Percentiles rank a stretch among this genome's conserved stretches.
Evolutionary conservation across 2,888 invertebrate genomes (phyloP).

Genomic region (Apomyelois bistriatella): DNA sequence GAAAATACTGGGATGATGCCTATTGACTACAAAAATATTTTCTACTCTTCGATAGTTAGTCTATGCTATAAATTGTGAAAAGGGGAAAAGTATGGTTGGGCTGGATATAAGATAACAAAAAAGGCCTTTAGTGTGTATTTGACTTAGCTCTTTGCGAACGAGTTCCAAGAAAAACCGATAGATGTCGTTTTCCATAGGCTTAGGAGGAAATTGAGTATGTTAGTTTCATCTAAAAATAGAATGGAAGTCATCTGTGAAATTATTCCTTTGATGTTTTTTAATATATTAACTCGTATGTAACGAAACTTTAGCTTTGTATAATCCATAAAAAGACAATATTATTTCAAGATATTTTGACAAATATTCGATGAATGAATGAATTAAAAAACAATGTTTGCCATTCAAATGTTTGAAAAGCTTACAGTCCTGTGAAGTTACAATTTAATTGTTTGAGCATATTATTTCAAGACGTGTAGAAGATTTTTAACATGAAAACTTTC

Average conservation of each 20-base stretch:
- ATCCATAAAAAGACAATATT: too few species aligned
- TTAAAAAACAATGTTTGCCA: not conserved
- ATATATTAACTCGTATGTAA: too few species aligned
- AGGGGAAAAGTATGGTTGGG: conserved; percentile 12
- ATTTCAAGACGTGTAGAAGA: too few species aligned
- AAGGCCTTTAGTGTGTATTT: conserved; percentile 12
- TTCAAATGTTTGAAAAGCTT: not conserved
- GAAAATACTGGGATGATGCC: too few species aligned
- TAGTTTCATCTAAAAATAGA: not conserved
- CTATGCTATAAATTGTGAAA: conserved; percentile 7
- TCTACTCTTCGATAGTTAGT: not conserved
- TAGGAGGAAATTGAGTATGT: not conserved
- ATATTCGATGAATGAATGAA: too few species aligned
- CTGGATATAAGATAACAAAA: conserved; percentile 18
- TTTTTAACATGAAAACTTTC: too few species aligned
- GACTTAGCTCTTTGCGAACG: conserved; percentile 6
- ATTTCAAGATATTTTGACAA: too few species aligned
- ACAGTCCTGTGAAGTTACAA: not conserved
- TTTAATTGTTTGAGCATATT: not conserved
- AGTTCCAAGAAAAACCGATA: conserved; percentile 4
- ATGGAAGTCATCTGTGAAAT: not conserved
- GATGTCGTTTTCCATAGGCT: not conserved
- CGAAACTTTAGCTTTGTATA: too few species aligned
- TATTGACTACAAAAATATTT: too few species aligned
- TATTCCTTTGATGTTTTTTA: not conserved